These are phyloP conservation scores for Nesogale talazaci DNA, from an alignment of 2,113 vertebrate genomes.

Conservation along the genomic window DNA sequence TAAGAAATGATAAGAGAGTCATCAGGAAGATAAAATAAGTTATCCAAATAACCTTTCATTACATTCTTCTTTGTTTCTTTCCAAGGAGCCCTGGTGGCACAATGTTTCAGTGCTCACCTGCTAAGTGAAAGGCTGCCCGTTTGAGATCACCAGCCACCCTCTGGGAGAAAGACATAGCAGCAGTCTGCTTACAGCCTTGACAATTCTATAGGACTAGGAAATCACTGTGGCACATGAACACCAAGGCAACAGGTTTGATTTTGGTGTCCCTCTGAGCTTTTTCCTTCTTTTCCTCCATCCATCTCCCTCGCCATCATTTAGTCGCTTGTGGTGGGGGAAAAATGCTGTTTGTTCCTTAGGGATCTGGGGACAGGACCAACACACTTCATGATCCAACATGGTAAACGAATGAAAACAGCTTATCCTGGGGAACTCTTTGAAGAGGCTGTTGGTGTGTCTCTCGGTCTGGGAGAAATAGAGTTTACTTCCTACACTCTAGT, in stretches of 20 bases:
- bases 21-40: slow-evolving; percentile 15
- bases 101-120: background rate
- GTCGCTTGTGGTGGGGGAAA: no score
- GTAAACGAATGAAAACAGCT: no score
- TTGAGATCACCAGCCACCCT: background rate
- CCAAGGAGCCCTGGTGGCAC: background rate
- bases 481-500: no score
- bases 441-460: no score
- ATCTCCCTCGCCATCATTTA: background rate
- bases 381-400: no score
- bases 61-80: background rate
- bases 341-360: no score
- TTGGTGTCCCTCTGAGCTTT: background rate
- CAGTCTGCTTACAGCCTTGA: background rate
- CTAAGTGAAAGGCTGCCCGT: background rate
- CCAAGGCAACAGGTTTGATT: background rate
- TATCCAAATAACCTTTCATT: background rate
- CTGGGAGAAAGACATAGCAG: background rate
- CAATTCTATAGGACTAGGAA: background rate
- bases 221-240: background rate
- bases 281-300: no score
- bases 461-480: no score
- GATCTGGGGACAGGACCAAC: background rate
- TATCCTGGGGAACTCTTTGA: no score
- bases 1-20: background rate